Conservation (phyloP, 2,888 invertebrate species). For the Polydrusus pterygomalis region DNA sequence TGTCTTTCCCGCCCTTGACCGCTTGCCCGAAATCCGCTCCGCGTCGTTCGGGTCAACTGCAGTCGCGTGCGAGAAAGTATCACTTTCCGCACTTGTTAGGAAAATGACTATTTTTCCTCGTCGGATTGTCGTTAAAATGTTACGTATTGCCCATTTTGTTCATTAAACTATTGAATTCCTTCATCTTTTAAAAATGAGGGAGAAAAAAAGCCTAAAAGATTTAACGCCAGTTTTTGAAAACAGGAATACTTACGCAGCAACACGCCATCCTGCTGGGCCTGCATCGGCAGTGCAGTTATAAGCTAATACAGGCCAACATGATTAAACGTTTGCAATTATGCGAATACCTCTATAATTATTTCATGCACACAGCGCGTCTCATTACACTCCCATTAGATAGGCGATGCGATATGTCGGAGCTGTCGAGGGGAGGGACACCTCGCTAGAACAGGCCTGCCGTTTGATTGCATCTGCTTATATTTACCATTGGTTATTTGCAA, state of each 20-base stretch:
- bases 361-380: constrained; percentile 56
- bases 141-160: too few species aligned
- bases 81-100: too few species aligned
- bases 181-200: too few species aligned
- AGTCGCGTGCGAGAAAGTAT: too few species aligned
- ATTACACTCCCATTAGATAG: constrained; percentile 57
- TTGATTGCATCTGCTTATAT: constrained; percentile 52
- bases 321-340: constrained; percentile 57
- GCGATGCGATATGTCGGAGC: constrained; percentile 51
- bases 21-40: too few species aligned
- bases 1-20: too few species aligned
- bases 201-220: not conserved
- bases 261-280: constrained; percentile 22
- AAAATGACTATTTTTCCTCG: too few species aligned
- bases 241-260: constrained; percentile 27
- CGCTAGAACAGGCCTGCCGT: constrained; percentile 30
- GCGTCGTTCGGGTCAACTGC: too few species aligned
- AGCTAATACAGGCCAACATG: constrained; percentile 54
- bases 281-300: constrained; percentile 50
- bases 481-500: constrained; percentile 35
- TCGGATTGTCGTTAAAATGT: too few species aligned
- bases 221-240: not conserved
- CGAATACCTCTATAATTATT: constrained; percentile 56
- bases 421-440: constrained; percentile 47
- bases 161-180: too few species aligned